Conservation (phyloP, 2,113 vertebrate genomes). For the Xiphophorus hellerii region DNA sequence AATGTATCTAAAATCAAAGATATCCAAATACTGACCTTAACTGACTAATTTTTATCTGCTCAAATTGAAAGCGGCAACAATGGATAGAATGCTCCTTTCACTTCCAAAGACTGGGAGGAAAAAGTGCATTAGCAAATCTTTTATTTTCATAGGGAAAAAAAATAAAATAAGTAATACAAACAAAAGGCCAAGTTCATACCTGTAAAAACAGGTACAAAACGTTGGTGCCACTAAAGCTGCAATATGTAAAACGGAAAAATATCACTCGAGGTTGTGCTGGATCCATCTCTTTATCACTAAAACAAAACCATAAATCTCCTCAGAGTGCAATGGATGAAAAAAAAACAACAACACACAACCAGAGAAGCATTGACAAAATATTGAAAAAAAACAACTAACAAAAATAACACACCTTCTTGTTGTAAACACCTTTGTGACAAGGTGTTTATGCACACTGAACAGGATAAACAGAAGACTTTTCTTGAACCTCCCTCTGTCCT, state of each 20-base stretch:
- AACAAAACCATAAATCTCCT: too few species aligned
- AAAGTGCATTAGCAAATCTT: background rate
- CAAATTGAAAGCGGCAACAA: background rate
- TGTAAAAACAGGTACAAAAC: too few species aligned
- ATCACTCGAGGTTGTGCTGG: too few species aligned
- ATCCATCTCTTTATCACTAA: too few species aligned
- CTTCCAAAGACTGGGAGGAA: background rate
- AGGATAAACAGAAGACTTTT: slow-evolving; percentile 32
- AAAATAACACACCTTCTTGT: background rate
- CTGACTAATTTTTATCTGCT: background rate
- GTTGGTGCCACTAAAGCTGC: too few species aligned
- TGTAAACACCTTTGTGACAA: slow-evolving; percentile 26
- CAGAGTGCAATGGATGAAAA: background rate
- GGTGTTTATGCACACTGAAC: slow-evolving; percentile 43
- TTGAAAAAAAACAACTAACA: slow-evolving; percentile 9
- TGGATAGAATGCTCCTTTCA: background rate
- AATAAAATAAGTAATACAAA: background rate
- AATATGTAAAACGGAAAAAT: too few species aligned
- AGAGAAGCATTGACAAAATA: slow-evolving; percentile 15
- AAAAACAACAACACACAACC: slow-evolving; percentile 15
- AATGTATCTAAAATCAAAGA: background rate
- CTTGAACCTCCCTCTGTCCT: slow-evolving; percentile 29
- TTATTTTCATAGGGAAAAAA: background rate
- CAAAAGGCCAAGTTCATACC: too few species aligned
- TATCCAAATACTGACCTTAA: background rate